phyloP scores from a whole-genome alignment of 1,140 invertebrate species.

The Ptiloglossa arizonensis region DNA sequence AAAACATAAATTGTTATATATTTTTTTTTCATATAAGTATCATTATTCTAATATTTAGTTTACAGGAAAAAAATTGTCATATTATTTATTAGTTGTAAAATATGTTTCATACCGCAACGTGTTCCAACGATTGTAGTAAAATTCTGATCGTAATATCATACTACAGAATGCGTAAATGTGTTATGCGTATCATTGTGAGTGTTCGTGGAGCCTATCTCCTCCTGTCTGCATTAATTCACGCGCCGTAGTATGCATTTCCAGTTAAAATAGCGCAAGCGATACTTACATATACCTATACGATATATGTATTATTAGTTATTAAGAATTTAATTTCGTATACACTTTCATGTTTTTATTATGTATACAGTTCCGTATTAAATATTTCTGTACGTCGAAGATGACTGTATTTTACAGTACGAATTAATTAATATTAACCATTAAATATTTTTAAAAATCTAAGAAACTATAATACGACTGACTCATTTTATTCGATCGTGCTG shows the following conservation, averaged over 20 bases:
- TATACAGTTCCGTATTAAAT: conserved; percentile 4
- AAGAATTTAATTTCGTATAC: conserved; percentile 5
- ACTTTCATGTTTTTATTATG: background rate
- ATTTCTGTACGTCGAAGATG: background rate
- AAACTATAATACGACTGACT: conserved; percentile 79
- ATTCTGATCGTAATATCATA: background rate
- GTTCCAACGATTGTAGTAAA: background rate
- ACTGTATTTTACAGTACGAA: background rate
- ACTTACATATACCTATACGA: background rate
- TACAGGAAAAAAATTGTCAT: too few species aligned
- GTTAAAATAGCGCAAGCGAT: conserved; percentile 41
- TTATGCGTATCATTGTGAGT: conserved; percentile 73
- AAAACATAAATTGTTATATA: too few species aligned
- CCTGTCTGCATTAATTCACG: conserved; percentile 63
- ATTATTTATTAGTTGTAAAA: background rate
- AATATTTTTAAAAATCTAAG: conserved; percentile 83
- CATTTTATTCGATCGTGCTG: conserved; percentile 37
- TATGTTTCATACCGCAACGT: background rate
- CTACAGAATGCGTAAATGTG: conserved; percentile 38
- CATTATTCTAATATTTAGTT: too few species aligned
- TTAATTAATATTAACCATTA: too few species aligned
- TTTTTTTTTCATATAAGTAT: too few species aligned
- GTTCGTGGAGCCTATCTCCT: conserved; percentile 76
- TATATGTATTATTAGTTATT: conserved; percentile 6
- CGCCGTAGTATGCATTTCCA: conserved; percentile 45